Conservation (phyloP, 2,888 invertebrate genomes). For the Tinea pellionella region DNA sequence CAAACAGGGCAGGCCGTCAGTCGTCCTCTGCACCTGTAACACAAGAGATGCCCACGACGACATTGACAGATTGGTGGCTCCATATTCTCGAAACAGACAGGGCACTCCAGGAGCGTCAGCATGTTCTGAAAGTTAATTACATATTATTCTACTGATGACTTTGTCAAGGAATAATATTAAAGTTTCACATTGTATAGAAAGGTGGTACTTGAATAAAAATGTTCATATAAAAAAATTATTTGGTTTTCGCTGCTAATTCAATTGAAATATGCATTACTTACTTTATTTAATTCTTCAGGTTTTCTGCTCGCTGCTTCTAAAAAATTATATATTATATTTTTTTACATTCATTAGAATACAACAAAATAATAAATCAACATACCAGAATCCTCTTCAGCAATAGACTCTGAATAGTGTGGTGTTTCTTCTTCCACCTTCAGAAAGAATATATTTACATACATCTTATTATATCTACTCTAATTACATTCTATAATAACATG, state of each 20-base stretch:
- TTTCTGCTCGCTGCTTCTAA: background rate
- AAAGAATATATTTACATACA: background rate
- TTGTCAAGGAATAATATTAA: too few species aligned
- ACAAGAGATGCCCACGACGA: constrained; percentile 73
- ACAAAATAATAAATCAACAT: too few species aligned
- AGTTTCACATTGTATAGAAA: background rate
- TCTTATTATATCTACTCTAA: too few species aligned
- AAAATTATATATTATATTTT: background rate
- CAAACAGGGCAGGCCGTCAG: constrained; percentile 71
- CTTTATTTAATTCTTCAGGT: constrained; percentile 40
- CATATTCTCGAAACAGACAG: constrained; percentile 73
- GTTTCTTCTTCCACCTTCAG: background rate
- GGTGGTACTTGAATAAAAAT: too few species aligned
- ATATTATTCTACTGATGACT: too few species aligned
- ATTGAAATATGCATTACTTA: constrained; percentile 23
- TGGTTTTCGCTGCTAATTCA: too few species aligned
- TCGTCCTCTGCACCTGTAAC: constrained; percentile 65
- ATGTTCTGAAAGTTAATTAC: constrained; percentile 30
- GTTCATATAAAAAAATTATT: too few species aligned
- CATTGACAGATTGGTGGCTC: constrained; percentile 73
- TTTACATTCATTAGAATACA: too few species aligned
- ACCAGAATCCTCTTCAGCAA: constrained; percentile 1
- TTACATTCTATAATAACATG: too few species aligned
- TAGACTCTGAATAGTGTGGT: background rate
- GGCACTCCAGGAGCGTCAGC: constrained; percentile 68